These are phyloP conservation scores for Electrona antarctica DNA, from an alignment of 2,113 vertebrate species.

Conservation along the genomic window DNA sequence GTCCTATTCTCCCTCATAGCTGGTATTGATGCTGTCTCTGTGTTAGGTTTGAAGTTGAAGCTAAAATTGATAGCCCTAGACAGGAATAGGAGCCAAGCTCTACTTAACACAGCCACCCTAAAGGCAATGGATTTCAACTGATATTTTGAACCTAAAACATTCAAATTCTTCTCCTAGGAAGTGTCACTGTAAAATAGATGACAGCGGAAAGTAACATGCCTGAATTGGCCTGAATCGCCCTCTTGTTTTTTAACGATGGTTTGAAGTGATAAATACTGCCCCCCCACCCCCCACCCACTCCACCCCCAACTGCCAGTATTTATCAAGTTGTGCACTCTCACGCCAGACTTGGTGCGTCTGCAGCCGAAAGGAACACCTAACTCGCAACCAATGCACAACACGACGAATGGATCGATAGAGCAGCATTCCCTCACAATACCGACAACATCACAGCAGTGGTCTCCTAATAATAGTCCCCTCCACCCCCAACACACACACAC, in stretches of 20 bases:
- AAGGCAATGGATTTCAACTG: too few relatives aligned
- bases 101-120: neutral
- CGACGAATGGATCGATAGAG: constrained; percentile 51
- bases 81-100: neutral
- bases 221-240: too few relatives aligned
- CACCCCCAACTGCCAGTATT: constrained; percentile 7
- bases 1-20: too few relatives aligned
- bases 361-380: constrained; percentile 23
- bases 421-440: constrained; percentile 49
- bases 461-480: constrained; percentile 37
- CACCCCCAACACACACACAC: neutral
- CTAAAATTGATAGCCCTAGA: constrained; percentile 1
- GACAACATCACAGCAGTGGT: constrained; percentile 42
- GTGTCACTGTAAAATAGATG: too few relatives aligned
- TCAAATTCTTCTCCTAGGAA: too few relatives aligned
- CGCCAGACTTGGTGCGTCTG: neutral
- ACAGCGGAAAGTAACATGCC: too few relatives aligned
- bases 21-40: too few relatives aligned
- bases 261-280: constrained; percentile 2
- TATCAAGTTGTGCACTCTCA: constrained; percentile 19
- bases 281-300: neutral
- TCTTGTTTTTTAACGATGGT: constrained; percentile 20
- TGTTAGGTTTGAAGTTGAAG: neutral
- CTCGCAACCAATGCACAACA: constrained; percentile 34
- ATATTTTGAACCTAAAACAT: too few relatives aligned